Percentiles rank a stretch among this genome's conserved stretches.
Conservation (phyloP, 2,888 invertebrate species). For the Eudasyphora cyanicolor region DNA sequence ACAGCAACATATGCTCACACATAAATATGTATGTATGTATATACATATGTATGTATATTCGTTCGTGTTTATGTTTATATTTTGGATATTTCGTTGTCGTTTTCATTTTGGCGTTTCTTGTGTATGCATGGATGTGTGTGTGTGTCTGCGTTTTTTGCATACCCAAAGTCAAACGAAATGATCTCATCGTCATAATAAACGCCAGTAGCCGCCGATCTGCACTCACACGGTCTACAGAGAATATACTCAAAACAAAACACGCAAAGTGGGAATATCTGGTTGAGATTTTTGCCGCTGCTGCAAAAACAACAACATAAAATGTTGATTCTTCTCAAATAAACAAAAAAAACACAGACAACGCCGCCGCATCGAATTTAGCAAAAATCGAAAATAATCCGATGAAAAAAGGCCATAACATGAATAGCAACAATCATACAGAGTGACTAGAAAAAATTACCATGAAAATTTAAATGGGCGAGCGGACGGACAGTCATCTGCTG, state of each 20-base stretch:
- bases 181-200: constrained; percentile 70
- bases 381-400: constrained; percentile 22
- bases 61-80: constrained; percentile 36
- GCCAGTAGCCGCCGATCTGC: constrained; percentile 38
- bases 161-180: constrained; percentile 71
- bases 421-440: not conserved
- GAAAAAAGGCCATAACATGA: constrained; percentile 16
- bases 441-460: constrained; percentile 11
- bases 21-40: not conserved
- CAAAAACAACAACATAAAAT: constrained; percentile 41
- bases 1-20: not conserved
- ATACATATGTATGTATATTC: not conserved
- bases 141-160: constrained; percentile 63
- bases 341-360: constrained; percentile 19
- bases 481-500: too few species aligned
- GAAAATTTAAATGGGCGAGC: not conserved
- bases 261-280: constrained; percentile 38
- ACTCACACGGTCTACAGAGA: constrained; percentile 29
- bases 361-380: constrained; percentile 12
- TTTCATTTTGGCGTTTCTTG: not conserved
- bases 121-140: not conserved
- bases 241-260: constrained; percentile 33
- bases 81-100: constrained; percentile 45
- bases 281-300: constrained; percentile 43
- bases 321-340: constrained; percentile 41